phyloP scores from a whole-genome alignment of 2,888 invertebrate genomes.

The Eucera pruinosa region DNA sequence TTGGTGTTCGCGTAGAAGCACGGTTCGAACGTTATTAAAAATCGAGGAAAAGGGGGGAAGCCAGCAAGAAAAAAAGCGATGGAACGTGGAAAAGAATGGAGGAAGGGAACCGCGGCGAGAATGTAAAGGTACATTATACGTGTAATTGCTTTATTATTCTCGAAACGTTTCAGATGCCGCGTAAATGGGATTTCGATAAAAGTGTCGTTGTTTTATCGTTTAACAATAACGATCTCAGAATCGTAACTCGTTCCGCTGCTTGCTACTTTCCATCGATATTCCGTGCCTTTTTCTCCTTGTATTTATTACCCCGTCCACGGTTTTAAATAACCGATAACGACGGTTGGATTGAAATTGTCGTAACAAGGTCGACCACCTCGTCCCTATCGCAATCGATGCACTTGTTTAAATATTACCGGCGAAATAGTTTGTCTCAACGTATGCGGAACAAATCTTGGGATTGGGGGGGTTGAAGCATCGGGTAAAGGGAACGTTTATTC shows the following conservation, averaged over 20 bases:
- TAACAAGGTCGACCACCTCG: constrained; percentile 23
- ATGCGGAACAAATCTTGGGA: constrained; percentile 12
- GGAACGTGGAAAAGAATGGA: background rate
- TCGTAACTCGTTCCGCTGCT: constrained; percentile 6
- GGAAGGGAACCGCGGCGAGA: background rate
- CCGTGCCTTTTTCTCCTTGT: constrained; percentile 43
- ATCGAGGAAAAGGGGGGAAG: background rate
- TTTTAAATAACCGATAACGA: constrained; percentile 63
- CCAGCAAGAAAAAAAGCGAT: background rate
- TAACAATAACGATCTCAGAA: constrained; percentile 61
- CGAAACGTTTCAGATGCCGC: constrained; percentile 44
- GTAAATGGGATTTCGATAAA: constrained; percentile 68
- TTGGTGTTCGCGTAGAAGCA: background rate
- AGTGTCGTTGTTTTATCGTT: constrained; percentile 64
- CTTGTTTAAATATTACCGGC: constrained; percentile 54
- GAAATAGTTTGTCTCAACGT: constrained; percentile 19
- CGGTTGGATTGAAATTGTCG: constrained; percentile 56
- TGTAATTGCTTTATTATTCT: constrained; percentile 68
- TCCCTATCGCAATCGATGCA: background rate
- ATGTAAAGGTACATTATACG: constrained; percentile 36
- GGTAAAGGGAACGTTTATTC: constrained; percentile 51
- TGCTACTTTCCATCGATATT: constrained; percentile 64
- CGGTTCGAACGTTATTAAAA: constrained; percentile 42
- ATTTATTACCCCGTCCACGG: constrained; percentile 55
- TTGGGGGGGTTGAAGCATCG: background rate